Conservation (phyloP, 1,140 invertebrate genomes). For the Sinonovacula constricta region DNA sequence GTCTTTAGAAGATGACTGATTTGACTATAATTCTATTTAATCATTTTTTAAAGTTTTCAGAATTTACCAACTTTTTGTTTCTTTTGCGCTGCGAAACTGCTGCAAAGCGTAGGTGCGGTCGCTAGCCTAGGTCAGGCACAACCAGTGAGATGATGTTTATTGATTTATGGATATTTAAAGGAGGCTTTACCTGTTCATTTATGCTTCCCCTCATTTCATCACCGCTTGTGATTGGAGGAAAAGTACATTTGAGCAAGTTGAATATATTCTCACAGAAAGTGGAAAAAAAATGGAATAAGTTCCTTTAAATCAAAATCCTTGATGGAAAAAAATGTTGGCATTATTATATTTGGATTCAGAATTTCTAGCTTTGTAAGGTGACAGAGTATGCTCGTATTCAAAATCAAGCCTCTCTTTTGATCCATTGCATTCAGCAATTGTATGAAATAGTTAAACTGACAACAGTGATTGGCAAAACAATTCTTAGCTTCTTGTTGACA, state of each 20-base stretch:
- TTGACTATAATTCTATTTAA: background rate
- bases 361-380: too few relatives aligned
- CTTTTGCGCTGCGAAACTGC: background rate
- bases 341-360: too few relatives aligned
- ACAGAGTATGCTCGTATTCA: too few relatives aligned
- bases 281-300: background rate
- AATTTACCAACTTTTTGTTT: background rate
- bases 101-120: background rate
- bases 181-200: background rate
- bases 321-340: too few relatives aligned
- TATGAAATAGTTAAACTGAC: background rate
- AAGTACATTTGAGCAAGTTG: background rate
- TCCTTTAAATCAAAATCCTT: background rate
- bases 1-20: background rate
- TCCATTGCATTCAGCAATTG: background rate
- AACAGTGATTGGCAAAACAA: background rate
- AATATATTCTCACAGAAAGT: background rate
- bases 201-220: background rate
- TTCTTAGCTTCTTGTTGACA: too few relatives aligned
- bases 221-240: background rate
- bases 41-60: background rate
- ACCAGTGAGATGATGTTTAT: too few relatives aligned
- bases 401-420: too few relatives aligned
- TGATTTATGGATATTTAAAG: too few relatives aligned
- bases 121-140: background rate